Conservation (phyloP, 2,113 vertebrate species). For the Bufo bufo region DNA sequence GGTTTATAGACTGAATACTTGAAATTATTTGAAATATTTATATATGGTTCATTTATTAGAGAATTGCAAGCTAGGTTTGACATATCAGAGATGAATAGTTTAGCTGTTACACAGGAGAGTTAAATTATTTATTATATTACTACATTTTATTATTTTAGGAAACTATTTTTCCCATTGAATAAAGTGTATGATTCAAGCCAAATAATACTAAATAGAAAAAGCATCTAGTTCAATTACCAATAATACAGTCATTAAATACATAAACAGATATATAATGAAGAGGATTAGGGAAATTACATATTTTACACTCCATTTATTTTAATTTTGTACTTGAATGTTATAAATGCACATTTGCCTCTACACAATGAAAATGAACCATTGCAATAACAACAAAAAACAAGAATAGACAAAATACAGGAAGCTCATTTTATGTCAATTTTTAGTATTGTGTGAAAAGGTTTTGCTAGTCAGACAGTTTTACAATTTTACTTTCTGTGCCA, state of each 20-base stretch:
- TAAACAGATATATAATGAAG: constrained; percentile 14
- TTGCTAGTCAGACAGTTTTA: constrained; percentile 14
- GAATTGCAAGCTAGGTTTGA: no score
- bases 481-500: constrained; percentile 34
- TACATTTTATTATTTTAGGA: background rate
- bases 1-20: no score
- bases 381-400: background rate
- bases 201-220: background rate
- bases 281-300: constrained; percentile 3
- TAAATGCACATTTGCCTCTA: constrained; percentile 10
- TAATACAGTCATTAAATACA: constrained; percentile 9
- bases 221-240: background rate
- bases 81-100: background rate
- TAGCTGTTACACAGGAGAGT: background rate
- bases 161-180: background rate
- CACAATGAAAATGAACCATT: constrained; percentile 17
- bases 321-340: constrained; percentile 11
- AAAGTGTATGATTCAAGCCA: background rate
- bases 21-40: no score
- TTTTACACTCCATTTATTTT: constrained; percentile 9
- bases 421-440: constrained; percentile 45
- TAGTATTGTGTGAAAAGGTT: constrained; percentile 35
- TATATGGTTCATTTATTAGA: no score
- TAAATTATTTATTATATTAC: background rate
- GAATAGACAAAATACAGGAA: background rate